These are phyloP conservation scores for Leptonema lineaticorne DNA, from an alignment of 1,140 invertebrate genomes.

Conservation along the genomic window DNA sequence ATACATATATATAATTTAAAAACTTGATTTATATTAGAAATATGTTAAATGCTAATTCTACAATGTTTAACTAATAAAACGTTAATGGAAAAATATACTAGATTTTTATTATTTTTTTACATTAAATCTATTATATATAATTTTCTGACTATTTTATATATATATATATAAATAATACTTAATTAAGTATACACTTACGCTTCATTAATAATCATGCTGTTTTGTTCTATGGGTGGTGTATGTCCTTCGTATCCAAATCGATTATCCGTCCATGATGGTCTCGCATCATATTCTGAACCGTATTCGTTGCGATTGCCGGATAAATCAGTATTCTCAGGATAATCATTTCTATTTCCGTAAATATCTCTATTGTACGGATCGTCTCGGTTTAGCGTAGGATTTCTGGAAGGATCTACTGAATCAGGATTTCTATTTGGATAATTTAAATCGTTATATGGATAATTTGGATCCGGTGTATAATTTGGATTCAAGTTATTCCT, in stretches of 20 bases:
- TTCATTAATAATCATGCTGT: conserved; percentile 61
- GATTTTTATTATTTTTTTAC: too few relatives aligned
- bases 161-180: too few relatives aligned
- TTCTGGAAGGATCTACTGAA: conserved; percentile 22
- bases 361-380: conserved; percentile 26
- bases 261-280: conserved; percentile 45
- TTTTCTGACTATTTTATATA: too few relatives aligned
- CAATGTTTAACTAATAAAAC: too few relatives aligned
- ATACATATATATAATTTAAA: not conserved
- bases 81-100: too few relatives aligned
- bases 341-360: conserved; percentile 33
- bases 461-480: conserved; percentile 18
- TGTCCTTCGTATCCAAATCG: conserved; percentile 47
- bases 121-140: too few relatives aligned
- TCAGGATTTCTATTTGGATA: conserved; percentile 17
- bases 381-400: conserved; percentile 30
- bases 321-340: conserved; percentile 25
- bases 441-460: conserved; percentile 24
- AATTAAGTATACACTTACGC: conserved; percentile 53
- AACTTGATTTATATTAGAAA: too few relatives aligned
- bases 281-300: conserved; percentile 46
- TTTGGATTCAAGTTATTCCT: conserved; percentile 23
- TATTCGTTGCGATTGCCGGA: conserved; percentile 43
- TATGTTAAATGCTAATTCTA: too few relatives aligned
- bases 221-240: conserved; percentile 48